Evolutionary conservation across 2,888 invertebrate species (phyloP), one percentile per base, ranked within the genome.

Genomic region (Sarcophaga carnaria): DNA sequence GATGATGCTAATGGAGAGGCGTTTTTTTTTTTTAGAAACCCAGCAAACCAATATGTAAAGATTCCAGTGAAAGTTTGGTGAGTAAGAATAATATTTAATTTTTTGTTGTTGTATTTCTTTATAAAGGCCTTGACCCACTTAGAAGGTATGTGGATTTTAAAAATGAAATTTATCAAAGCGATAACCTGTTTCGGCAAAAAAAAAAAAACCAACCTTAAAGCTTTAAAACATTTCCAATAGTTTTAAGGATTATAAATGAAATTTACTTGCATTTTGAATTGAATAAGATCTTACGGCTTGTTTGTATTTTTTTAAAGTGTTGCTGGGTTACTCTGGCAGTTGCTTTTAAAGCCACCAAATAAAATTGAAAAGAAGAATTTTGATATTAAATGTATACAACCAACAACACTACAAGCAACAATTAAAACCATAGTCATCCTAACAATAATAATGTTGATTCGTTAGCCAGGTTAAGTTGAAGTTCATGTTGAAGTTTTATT

Each of bases 381-480:
- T 37, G 2, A 37, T 37, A 37, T 37, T 37, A 37, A 8, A 37
- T 37, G 37, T 10, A 37, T 37, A 37, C 37, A 6, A 1, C 1
- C 10, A 10, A 0, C 10, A 8, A 37, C 37, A 5, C 37, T 37
- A 17, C n/a, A 74, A 67, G 45, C 45, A 66, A 62, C 59, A 47
- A 47, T 14, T 20, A 20, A 62, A 81, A 47, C 27, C 72, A 22
- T 67, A n/a, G 47, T 25, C 37, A 37, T 37, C 60, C 77, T 62
- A 71, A 74, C 66, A 72, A 74, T 37, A 71, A 71, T 76, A 76
- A 71, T 75, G 70, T 76, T 70, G 82, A 70, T 79, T 80, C 17
- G 12, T 49, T 70, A 49, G 80, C 66, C 71, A 60, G 81, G 81
- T 87, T 81, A 87, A 87, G 84, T 87, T 87, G 78, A 83, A 84